phyloP scores from a whole-genome alignment of 1,140 invertebrate genomes.

The Triops longicaudatus region DNA sequence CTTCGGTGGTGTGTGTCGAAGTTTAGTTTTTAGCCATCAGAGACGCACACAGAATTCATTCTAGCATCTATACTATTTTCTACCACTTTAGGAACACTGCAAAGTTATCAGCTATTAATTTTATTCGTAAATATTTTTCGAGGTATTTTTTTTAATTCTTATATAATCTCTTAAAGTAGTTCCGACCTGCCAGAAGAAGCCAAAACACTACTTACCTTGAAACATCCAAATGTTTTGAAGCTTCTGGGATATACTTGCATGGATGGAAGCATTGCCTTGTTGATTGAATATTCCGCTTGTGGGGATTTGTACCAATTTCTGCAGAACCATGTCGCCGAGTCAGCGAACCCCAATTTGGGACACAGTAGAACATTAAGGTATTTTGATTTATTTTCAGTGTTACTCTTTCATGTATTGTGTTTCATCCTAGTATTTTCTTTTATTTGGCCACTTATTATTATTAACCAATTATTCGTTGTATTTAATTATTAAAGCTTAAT shows the following conservation, averaged over 20 bases:
- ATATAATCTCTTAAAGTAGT: background rate
- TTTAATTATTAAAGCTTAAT: too few relatives aligned
- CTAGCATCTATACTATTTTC: too few relatives aligned
- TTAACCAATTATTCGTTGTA: too few relatives aligned
- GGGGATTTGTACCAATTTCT: conserved; percentile 68
- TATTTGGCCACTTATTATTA: background rate
- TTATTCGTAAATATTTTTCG: background rate
- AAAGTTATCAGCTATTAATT: too few relatives aligned
- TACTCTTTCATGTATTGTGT: conserved; percentile 5
- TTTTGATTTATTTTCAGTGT: conserved; percentile 28
- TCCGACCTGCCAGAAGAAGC: conserved; percentile 17
- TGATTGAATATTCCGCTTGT: conserved; percentile 55
- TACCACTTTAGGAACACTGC: too few relatives aligned
- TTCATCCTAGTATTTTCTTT: background rate
- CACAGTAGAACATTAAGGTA: conserved; percentile 56
- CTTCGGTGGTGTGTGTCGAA: too few relatives aligned
- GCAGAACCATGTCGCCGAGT: conserved; percentile 64
- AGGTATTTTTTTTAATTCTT: background rate
- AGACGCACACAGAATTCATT: too few relatives aligned
- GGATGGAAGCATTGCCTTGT: conserved; percentile 34
- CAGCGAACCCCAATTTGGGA: conserved; percentile 46
- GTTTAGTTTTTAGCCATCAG: too few relatives aligned
- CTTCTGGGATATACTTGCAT: conserved; percentile 9
- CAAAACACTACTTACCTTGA: background rate
- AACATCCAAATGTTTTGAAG: conserved; percentile 17